These are phyloP conservation scores for Scaptomyza parva DNA, from an alignment of 2,888 invertebrate genomes.

Conservation along the genomic window DNA sequence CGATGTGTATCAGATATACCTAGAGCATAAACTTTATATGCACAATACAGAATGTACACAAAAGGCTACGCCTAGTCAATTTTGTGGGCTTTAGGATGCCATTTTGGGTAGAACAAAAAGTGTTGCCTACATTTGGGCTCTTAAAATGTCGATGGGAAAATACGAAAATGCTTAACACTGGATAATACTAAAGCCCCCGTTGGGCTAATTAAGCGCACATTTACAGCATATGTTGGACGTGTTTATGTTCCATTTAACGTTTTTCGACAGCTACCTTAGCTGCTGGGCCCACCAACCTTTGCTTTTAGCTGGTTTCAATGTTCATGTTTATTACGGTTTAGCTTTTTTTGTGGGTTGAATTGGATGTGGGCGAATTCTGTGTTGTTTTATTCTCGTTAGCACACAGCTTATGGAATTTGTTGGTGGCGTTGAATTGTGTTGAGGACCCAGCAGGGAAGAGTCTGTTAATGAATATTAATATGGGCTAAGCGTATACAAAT, in stretches of 20 bases:
- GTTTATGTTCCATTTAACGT: constrained; percentile 53
- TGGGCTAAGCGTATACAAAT: constrained; percentile 21
- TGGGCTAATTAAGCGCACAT: constrained; percentile 63
- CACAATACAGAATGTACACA: background rate
- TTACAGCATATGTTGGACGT: constrained; percentile 45
- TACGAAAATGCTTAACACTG: constrained; percentile 28
- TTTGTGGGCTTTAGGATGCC: constrained; percentile 32
- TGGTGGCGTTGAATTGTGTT: constrained; percentile 7
- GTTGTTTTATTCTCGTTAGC: constrained; percentile 6
- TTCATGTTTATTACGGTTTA: constrained; percentile 35
- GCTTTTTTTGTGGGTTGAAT: constrained; percentile 8
- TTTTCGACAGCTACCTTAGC: constrained; percentile 34
- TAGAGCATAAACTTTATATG: background rate
- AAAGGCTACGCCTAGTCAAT: constrained; percentile 33
- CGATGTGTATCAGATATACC: background rate
- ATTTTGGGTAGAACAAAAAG: constrained; percentile 40
- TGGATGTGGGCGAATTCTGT: background rate
- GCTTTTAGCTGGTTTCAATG: constrained; percentile 29
- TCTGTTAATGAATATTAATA: constrained; percentile 49
- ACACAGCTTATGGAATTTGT: constrained; percentile 28
- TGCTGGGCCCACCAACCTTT: constrained; percentile 11
- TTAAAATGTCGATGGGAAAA: constrained; percentile 8
- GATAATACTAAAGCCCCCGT: constrained; percentile 37
- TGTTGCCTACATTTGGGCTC: constrained; percentile 49
- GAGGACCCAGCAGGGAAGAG: background rate